Conservation (phyloP, 2,797 vertebrate genomes). For the Gallinago solitaria region DNA sequence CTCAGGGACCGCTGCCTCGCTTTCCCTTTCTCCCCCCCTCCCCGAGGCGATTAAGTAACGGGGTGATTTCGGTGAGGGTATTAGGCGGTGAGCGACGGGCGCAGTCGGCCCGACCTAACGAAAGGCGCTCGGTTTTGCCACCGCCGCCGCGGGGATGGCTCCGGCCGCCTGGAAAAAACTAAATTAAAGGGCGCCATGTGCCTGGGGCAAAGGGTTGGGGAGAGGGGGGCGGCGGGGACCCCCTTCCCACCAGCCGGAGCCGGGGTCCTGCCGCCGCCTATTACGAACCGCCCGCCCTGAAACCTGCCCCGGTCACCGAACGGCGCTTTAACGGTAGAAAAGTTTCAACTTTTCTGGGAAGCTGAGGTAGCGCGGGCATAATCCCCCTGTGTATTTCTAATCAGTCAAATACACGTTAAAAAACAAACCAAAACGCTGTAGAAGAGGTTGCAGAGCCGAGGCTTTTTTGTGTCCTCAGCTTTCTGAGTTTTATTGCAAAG, state of each 20-base stretch:
- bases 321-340: neutral
- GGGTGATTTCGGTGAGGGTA: neutral
- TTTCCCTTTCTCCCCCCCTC: neutral
- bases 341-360: neutral
- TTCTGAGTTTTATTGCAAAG: neutral
- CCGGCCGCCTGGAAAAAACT: neutral
- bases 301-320: fast-evolving
- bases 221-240: neutral
- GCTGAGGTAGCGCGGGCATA: neutral
- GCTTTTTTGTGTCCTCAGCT: neutral
- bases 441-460: neutral
- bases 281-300: fast-evolving
- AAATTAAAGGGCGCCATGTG: neutral
- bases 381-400: neutral
- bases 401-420: neutral
- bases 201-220: neutral
- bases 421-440: neutral
- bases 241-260: no score
- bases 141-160: neutral
- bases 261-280: neutral
- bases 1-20: neutral
- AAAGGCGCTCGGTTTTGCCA: neutral
- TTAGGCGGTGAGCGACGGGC: neutral
- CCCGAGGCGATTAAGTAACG: neutral
- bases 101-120: neutral